phyloP scores from a whole-genome alignment of 2,113 vertebrate genomes.

The Nothoprocta pentlandii region DNA sequence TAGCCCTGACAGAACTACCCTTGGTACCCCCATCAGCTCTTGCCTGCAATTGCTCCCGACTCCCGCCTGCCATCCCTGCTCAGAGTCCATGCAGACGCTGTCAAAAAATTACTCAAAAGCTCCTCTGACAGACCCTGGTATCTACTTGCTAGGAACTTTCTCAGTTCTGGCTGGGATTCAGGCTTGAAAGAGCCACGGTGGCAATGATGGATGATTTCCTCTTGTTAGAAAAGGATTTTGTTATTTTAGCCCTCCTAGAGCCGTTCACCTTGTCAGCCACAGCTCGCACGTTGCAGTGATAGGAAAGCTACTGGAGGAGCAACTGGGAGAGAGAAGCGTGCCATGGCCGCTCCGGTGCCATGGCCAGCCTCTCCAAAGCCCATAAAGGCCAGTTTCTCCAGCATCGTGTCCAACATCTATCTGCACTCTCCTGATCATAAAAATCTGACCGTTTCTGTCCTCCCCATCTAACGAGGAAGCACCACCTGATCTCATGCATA shows the following conservation, averaged over 20 bases:
- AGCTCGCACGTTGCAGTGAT: not conserved
- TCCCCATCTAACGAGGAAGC: not conserved
- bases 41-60: not conserved
- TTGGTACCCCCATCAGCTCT: not conserved
- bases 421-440: not conserved
- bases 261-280: not conserved
- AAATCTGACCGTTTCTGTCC: not conserved
- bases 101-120: not conserved
- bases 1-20: not conserved
- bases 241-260: constrained; percentile 17
- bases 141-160: not conserved
- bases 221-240: constrained; percentile 29
- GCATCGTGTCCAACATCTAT: not conserved
- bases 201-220: constrained; percentile 18
- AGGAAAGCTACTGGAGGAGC: not conserved
- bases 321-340: not conserved
- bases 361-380: not conserved
- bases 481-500: not conserved
- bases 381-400: not conserved
- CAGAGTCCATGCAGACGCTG: not conserved
- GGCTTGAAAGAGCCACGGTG: not conserved
- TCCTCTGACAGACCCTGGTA: not conserved
- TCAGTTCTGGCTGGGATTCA: not conserved
- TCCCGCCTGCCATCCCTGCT: not conserved
- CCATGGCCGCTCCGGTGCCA: not conserved